phyloP scores from a whole-genome alignment of 2,888 invertebrate species.

The Oscheius sp. region DNA sequence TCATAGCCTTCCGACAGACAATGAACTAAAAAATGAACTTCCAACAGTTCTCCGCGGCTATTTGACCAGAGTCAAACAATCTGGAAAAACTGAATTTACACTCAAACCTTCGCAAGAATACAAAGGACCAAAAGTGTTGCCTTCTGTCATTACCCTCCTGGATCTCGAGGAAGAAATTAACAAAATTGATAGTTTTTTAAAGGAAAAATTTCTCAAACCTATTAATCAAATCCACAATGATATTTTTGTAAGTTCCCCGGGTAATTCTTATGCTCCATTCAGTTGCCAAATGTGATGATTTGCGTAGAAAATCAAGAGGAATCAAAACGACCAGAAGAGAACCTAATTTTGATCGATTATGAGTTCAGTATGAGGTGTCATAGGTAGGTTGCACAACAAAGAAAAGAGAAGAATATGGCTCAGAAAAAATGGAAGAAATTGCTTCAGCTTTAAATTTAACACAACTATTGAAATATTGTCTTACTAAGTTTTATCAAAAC shows the following conservation, averaged over 20 bases:
- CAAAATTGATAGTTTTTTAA: not conserved
- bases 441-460: no score
- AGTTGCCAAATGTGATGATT: conserved; percentile 15
- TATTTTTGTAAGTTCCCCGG: conserved; percentile 2
- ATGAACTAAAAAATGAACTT: not conserved
- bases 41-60: not conserved
- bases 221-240: conserved; percentile 10
- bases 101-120: not conserved
- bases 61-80: not conserved
- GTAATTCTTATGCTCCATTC: not conserved
- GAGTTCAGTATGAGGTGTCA: conserved; percentile 12
- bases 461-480: no score
- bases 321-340: not conserved
- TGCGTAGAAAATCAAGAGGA: not conserved
- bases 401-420: no score
- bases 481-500: not conserved
- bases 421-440: no score
- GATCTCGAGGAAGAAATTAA: not conserved
- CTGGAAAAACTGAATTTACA: not conserved
- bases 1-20: not conserved
- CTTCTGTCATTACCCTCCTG: not conserved
- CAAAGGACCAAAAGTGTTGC: no score
- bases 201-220: not conserved
- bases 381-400: no score
- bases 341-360: conserved; percentile 12